A percentile compares a stretch with the other conserved stretches of the same genome.
Evolutionary conservation across 1,140 invertebrate species (phyloP).

Genomic region (Pseudomyrmex flavicornis): DNA sequence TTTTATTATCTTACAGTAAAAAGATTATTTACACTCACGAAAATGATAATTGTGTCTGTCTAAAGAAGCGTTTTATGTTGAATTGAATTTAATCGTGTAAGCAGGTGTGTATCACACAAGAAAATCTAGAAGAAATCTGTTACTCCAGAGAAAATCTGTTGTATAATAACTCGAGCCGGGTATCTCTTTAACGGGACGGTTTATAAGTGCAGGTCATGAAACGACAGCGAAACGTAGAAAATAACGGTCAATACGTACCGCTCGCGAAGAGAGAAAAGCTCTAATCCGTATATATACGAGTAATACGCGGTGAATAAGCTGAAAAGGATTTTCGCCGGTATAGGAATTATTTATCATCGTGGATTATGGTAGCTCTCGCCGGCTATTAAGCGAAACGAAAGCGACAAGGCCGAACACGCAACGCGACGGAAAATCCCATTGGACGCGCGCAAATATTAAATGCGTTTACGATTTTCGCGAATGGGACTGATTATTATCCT

Average conservation of each 20-base stretch:
- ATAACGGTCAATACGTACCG: constrained; percentile 1
- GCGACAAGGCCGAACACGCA: constrained; percentile 58
- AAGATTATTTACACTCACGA: too few relatives aligned
- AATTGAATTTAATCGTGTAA: too few relatives aligned
- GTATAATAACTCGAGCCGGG: background rate
- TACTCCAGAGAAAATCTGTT: background rate
- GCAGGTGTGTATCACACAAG: too few relatives aligned
- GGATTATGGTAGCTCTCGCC: constrained; percentile 72
- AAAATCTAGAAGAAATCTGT: background rate
- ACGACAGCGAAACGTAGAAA: constrained; percentile 38
- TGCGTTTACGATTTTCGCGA: constrained; percentile 64
- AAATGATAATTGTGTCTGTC: too few relatives aligned
- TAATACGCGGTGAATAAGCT: constrained; percentile 66
- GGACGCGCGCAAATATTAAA: constrained; percentile 59
- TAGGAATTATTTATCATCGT: constrained; percentile 75
- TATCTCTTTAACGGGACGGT: background rate
- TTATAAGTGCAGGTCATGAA: constrained; percentile 19
- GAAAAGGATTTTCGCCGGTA: constrained; percentile 70
- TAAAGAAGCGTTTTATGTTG: too few relatives aligned
- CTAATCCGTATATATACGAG: constrained; percentile 62
- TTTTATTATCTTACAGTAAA: too few relatives aligned
- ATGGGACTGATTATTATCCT: constrained; percentile 58
- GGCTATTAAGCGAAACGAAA: constrained; percentile 73
- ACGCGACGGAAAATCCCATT: constrained; percentile 64
- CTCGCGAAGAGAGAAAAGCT: constrained; percentile 21